Evolutionary conservation across 2,888 invertebrate genomes (phyloP).

Genomic region (Cephus nigrinus): DNA sequence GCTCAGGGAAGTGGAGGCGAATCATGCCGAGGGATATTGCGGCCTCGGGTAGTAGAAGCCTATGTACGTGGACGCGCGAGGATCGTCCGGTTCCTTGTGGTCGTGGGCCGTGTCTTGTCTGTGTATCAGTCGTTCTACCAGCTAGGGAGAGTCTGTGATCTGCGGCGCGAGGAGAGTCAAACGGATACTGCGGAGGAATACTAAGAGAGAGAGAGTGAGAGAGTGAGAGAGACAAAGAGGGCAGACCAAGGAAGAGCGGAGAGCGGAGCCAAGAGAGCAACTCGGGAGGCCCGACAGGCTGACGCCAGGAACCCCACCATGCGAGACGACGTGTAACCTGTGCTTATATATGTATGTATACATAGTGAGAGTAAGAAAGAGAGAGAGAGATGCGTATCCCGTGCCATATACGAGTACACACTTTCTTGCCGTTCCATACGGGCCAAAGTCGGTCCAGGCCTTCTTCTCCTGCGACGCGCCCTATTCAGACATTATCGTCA

Average conservation of each 20-base stretch:
- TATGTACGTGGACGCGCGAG: background rate
- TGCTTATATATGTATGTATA: too few relatives aligned
- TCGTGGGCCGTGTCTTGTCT: background rate
- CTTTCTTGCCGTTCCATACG: too few relatives aligned
- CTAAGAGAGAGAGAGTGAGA: constrained; percentile 17
- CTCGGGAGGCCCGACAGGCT: constrained; percentile 57
- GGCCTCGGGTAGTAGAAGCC: background rate
- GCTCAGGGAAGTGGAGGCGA: constrained; percentile 2
- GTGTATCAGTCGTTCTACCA: too few relatives aligned
- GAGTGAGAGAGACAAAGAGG: background rate
- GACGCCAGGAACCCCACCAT: constrained; percentile 58
- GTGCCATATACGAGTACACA: too few relatives aligned
- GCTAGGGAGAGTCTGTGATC: too few relatives aligned
- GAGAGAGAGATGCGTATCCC: background rate
- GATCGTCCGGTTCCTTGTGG: background rate
- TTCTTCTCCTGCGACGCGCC: too few relatives aligned
- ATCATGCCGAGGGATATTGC: background rate
- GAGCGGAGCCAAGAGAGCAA: constrained; percentile 32
- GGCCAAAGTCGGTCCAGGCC: too few relatives aligned
- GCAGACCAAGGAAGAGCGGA: constrained; percentile 6
- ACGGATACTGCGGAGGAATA: too few relatives aligned
- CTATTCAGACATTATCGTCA: too few relatives aligned
- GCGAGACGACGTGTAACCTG: constrained; percentile 35
- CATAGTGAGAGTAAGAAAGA: too few relatives aligned
- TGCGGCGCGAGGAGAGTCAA: too few relatives aligned